A percentile compares a stretch with the other conserved stretches of the same genome.
phyloP scores from a whole-genome alignment of 2,888 invertebrate species.

The Harpalus rubripes region DNA sequence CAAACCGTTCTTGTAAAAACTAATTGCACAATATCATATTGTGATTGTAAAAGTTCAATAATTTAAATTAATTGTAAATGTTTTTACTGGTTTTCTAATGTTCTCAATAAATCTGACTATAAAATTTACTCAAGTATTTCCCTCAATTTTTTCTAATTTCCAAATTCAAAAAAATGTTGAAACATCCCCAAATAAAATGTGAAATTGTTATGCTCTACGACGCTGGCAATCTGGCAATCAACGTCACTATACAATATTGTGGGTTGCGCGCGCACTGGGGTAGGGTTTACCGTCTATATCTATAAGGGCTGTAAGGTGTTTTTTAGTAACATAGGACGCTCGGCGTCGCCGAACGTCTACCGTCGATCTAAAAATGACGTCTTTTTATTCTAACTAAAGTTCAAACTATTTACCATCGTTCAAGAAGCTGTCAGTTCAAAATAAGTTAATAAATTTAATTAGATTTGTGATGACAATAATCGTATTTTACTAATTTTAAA shows the following conservation, averaged over 20 bases:
- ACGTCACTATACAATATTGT: slow-evolving; percentile 37
- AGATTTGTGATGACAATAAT: slow-evolving; percentile 47
- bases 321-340: slow-evolving; percentile 58
- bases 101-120: no score
- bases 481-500: slow-evolving; percentile 20
- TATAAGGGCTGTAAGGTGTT: slow-evolving; percentile 51
- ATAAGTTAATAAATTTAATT: background rate
- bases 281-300: slow-evolving; percentile 40
- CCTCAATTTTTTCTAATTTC: no score
- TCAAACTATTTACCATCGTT: slow-evolving; percentile 5
- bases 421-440: slow-evolving; percentile 9
- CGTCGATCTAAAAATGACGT: slow-evolving; percentile 1
- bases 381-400: slow-evolving; percentile 1
- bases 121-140: no score
- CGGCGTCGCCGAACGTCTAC: slow-evolving; percentile 37
- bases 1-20: no score
- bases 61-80: no score
- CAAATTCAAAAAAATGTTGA: no score
- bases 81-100: no score
- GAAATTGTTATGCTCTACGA: slow-evolving; percentile 7
- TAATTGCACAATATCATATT: no score
- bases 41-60: no score
- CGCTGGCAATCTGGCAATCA: slow-evolving; percentile 57
- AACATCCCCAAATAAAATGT: background rate
- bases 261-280: slow-evolving; percentile 63